Evolutionary conservation across 2,113 vertebrate genomes (phyloP).

Genomic region (Trogon surrucura): DNA sequence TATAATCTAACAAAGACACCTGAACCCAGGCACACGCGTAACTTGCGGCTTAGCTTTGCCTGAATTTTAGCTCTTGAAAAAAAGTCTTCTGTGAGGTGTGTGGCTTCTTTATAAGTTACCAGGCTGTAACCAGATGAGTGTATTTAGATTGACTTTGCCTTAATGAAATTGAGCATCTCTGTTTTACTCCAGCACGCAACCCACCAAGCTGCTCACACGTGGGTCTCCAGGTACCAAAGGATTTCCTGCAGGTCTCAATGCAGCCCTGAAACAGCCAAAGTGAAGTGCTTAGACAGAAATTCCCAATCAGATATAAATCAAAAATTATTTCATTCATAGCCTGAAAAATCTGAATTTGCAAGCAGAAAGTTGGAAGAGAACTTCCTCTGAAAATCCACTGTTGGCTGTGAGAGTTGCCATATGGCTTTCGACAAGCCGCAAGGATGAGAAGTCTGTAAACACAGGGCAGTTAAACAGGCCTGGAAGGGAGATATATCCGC

Average conservation of each 20-base stretch:
- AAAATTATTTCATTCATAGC: not conserved
- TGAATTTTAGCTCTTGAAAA: not conserved
- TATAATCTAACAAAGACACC: not conserved
- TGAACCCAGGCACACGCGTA: not conserved
- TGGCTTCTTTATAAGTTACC: not conserved
- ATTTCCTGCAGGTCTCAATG: not conserved
- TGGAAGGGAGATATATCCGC: not conserved
- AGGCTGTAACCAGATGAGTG: not conserved
- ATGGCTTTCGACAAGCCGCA: not conserved
- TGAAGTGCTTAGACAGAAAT: not conserved
- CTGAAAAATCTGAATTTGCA: constrained; percentile 10
- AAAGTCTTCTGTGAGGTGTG: not conserved
- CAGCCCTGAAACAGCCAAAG: not conserved
- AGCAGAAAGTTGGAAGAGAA: not conserved
- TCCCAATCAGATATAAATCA: not conserved
- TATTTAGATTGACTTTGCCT: not conserved
- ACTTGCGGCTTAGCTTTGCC: not conserved
- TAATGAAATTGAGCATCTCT: not conserved
- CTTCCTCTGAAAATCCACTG: not conserved
- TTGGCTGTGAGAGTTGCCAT: not conserved
- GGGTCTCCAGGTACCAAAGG: not conserved
- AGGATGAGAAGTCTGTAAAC: not conserved
- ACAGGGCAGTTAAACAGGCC: not conserved
- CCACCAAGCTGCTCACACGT: not conserved
- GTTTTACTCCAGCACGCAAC: not conserved